Base-by-base conservation (phyloP, 1,140 invertebrate genomes). In the Lutraria rhynchaena region DNA sequence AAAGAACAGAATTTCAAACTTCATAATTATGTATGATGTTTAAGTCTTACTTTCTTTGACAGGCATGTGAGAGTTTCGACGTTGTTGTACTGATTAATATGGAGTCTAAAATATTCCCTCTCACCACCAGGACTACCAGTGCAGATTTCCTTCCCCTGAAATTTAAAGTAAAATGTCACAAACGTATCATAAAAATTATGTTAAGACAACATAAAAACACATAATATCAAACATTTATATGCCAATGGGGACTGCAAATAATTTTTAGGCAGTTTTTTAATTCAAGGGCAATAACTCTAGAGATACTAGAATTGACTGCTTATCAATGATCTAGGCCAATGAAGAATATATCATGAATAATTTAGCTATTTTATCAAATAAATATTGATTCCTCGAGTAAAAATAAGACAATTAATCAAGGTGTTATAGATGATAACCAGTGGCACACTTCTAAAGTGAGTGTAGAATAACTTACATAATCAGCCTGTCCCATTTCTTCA, bases 31-130 rank as follows among this genome's bases (percentile, higher is more conserved):
- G n/a, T n/a, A n/a, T n/a, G n/a, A n/a, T n/a, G n/a, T n/a, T n/a
- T n/a, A n/a, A n/a, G n/a, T n/a, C 22, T 67, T 84, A 92, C 92
- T 77, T 89, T 82, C 83, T 88, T 92, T n/a, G 90, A 87, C 11
- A 92, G 83, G 82, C 91, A 92, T n/a, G 91, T 92, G 61, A 93
- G 89, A 17, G 88, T 91, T 69, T 92, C 90, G 51, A 92, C 82
- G 31, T 83, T 86, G 27, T 89, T 90, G 82, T 91, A 92, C 67
- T 89, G 87, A 78, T 91, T 92, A 37, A 92, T 76, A 67, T 91
- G 90, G 19, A 93, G 86, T 31, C 89, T 83, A 85, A 93, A 92
- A 77, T 90, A 93, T 15, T 87, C 85, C 19, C 46, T 70, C 24
- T 77, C 77, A 19, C 84, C 85, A 22, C 81, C 87, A 4, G 86